These are phyloP conservation scores for Silurus lanzhouensis DNA, from an alignment of 2,797 vertebrate genomes.

Conservation along the genomic window DNA sequence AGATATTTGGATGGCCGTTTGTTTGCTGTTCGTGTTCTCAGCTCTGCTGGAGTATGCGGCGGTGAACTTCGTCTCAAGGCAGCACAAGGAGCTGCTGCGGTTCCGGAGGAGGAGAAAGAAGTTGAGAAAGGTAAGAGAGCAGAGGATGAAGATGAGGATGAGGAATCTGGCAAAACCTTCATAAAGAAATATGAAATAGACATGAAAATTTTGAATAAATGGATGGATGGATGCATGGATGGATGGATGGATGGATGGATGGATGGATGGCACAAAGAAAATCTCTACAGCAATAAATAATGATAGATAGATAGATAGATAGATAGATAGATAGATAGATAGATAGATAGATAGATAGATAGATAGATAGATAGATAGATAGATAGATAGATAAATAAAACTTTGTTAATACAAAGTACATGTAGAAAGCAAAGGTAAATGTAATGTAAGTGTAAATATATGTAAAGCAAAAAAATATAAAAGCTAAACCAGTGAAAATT, in stretches of 20 bases:
- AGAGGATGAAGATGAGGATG: background rate
- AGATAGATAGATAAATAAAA: background rate
- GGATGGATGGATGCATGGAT: background rate
- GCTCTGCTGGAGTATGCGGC: slow-evolving; percentile 95
- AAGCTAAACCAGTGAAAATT: too few species aligned
- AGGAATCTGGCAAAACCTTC: background rate
- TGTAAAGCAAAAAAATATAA: too few species aligned
- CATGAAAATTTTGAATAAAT: background rate
- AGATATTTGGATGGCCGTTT: slow-evolving; percentile 99
- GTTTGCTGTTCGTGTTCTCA: slow-evolving; percentile 95
- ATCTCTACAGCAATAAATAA: background rate
- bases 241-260: background rate
- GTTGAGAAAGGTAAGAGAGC: slow-evolving; percentile 81
- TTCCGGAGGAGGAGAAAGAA: slow-evolving; percentile 84
- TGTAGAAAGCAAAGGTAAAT: too few species aligned
- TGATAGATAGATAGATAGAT: background rate
- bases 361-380: background rate
- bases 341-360: background rate
- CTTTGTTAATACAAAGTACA: too few species aligned
- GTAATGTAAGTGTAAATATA: too few species aligned
- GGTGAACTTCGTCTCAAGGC: slow-evolving; percentile 96
- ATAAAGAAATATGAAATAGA: background rate
- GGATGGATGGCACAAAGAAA: background rate
- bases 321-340: background rate
- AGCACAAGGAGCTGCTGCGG: slow-evolving; percentile 92